Evolutionary conservation across 2,797 vertebrate species (phyloP).

Genomic region (Eupleurogrammus muticus): DNA sequence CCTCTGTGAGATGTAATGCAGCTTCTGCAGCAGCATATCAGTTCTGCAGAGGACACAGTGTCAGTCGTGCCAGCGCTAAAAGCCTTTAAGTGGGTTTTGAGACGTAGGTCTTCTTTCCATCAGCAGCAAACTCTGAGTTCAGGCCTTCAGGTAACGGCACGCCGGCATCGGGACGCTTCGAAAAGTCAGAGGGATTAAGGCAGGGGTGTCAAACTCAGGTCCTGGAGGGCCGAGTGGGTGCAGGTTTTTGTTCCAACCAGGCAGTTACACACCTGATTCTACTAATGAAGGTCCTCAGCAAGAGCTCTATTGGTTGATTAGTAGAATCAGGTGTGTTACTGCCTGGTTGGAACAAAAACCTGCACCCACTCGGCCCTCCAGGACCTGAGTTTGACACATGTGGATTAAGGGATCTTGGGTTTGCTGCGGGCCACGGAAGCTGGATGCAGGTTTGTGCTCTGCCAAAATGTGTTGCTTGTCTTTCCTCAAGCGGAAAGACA

Average conservation of each 20-base stretch:
- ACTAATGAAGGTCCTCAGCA: too few relatives aligned
- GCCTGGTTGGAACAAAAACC: too few relatives aligned
- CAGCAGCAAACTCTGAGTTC: constrained; percentile 22
- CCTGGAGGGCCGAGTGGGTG: too few relatives aligned
- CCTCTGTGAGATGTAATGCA: background rate
- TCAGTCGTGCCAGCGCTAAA: constrained; percentile 54
- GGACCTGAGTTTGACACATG: too few relatives aligned
- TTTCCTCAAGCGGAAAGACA: background rate
- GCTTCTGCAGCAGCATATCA: constrained; percentile 6
- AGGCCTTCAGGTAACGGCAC: constrained; percentile 28
- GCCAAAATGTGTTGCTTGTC: constrained; percentile 3
- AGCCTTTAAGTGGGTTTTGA: constrained; percentile 63
- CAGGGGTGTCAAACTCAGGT: too few relatives aligned
- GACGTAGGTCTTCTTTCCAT: constrained; percentile 42
- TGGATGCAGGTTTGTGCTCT: background rate
- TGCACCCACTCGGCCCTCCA: too few relatives aligned
- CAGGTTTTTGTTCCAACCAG: too few relatives aligned
- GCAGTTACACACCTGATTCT: too few relatives aligned
- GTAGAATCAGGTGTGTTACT: too few relatives aligned
- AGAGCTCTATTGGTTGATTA: too few relatives aligned
- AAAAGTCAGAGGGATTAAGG: too few relatives aligned
- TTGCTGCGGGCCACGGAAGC: background rate
- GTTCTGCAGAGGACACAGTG: constrained; percentile 28
- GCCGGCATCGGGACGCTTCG: background rate
- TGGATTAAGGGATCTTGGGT: constrained; percentile 11